Base-by-base conservation (phyloP, 1,140 invertebrate species). In the Rhopalosiphum maidis region DNA sequence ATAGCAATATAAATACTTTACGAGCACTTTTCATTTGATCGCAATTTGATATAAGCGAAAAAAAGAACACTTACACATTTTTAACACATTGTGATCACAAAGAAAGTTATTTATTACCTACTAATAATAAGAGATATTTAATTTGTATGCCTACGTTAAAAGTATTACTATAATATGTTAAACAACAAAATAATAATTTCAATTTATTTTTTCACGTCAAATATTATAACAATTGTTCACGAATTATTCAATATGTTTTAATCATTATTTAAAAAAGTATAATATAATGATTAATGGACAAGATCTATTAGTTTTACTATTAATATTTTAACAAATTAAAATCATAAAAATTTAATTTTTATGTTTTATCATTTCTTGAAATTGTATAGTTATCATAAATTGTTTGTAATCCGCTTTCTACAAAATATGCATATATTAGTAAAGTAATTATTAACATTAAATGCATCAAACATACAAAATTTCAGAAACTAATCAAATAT, bases 1-100 rank as follows among this genome's bases (percentile, higher is more conserved):
- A 41, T 30, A n/a, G 46, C 48, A 88, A 88, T 88, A 88, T 88
- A 88, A 88, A 88, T 88, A 51, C 87, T 88, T 88, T 51, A 54
- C 87, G 46, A 88, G 87, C 87, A 48, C 48, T 88, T 88, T 88
- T 51, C 46, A 88, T 88, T 51, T 51, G n/a, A 88, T 51, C 35
- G 48, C 35, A 51, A 51, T 88, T 88, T 51, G 30, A 48, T 88
- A 88, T 51, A 35, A 88, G 21, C 7, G 23, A 35, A 88, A 88
- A 46, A n/a, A 35, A 77, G 60, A 77, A 77, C 15, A 77, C 30
- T 77, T n/a, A 51, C 46, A 37, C 43, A 51, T 41, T 35, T 88
- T 51, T 87, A 41, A 77, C 60, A 77, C 30, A 77, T 77, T 77
- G 30, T n/a, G 60, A 77, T 77, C n/a, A 77, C 60, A 77, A 77